Percentiles rank a stretch among this genome's conserved stretches.
phyloP scores from a whole-genome alignment of 2,888 invertebrate species.

The Salticus scenicus region DNA sequence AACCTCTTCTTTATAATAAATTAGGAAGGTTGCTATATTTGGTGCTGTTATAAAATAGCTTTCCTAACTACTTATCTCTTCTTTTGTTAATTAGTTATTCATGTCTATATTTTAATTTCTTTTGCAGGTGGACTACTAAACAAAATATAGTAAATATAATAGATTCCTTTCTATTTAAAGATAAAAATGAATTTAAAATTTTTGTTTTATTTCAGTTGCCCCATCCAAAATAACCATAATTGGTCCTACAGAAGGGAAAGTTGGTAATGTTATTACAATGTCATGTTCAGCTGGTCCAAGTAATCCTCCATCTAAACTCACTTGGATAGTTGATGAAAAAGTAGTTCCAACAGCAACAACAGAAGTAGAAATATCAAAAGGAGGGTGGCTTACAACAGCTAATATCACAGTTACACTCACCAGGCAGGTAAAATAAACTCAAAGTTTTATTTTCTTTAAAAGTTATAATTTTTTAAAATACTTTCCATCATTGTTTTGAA shows the following conservation, averaged over 20 bases:
- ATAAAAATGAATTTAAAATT: too few relatives aligned
- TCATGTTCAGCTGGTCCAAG: conserved; percentile 75
- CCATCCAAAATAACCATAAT: conserved; percentile 75
- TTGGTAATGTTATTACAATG: conserved; percentile 74
- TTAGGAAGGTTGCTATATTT: too few relatives aligned
- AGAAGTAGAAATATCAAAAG: conserved; percentile 78
- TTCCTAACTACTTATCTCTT: too few relatives aligned
- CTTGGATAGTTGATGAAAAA: conserved; percentile 75
- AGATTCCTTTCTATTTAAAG: too few relatives aligned
- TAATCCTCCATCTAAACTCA: conserved; percentile 75
- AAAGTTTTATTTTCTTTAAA: not conserved
- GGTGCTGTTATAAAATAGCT: too few relatives aligned
- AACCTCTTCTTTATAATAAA: too few relatives aligned
- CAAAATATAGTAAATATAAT: too few relatives aligned
- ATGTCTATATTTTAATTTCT: too few relatives aligned
- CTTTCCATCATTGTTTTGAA: too few relatives aligned
- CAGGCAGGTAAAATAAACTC: conserved; percentile 70
- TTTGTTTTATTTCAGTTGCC: conserved; percentile 74
- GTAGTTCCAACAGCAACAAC: conserved; percentile 57
- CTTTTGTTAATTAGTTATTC: too few relatives aligned
- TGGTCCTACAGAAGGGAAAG: conserved; percentile 74
- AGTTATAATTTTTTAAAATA: not conserved
- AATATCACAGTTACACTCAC: conserved; percentile 85
- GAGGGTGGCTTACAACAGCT: conserved; percentile 92
- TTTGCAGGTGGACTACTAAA: too few relatives aligned